Evolutionary conservation across 1,140 invertebrate genomes (phyloP), one percentile per base, ranked within the genome.

Genomic region (Anthonomus grandis): DNA sequence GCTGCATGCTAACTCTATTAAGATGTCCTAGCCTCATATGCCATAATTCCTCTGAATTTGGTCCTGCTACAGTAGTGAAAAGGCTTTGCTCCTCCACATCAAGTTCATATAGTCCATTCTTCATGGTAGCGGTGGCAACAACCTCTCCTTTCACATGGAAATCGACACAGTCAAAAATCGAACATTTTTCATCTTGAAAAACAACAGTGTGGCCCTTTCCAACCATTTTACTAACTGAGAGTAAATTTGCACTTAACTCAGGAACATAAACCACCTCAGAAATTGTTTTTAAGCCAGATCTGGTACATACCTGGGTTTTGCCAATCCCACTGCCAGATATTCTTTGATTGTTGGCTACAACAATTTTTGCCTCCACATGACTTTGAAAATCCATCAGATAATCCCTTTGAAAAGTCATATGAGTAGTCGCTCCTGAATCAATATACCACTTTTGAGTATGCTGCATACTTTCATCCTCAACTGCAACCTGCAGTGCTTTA

Each of bases 391-490:
- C n/a, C n/a, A n/a, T n/a, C n/a, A n/a, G n/a, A n/a, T n/a, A n/a
- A n/a, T n/a, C n/a, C n/a, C n/a, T n/a, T n/a, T n/a, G n/a, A n/a
- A n/a, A n/a, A n/a, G n/a, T n/a, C n/a, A n/a, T n/a, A n/a, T n/a
- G n/a, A n/a, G n/a, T n/a, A n/a, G n/a, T 50, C 10, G 64, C 62
- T 19, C 62, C 62, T 37, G 46, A 53, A 44, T 66, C 59, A 9
- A 66, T 51, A 31, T 53, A 66, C 56, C 64, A 64, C n/a, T n/a
- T n/a, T n/a, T n/a, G n/a, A n/a, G n/a, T n/a, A n/a, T n/a, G n/a
- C n/a, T n/a, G n/a, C n/a, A n/a, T n/a, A n/a, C n/a, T n/a, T n/a
- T n/a, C n/a, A n/a, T n/a, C n/a, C n/a, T n/a, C n/a, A n/a, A n/a
- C n/a, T n/a, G n/a, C n/a, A n/a, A n/a, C n/a, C n/a, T n/a, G n/a